Percentiles rank a stretch among this genome's conserved stretches.
These are phyloP conservation scores for Yponomeuta cagnagella DNA, from an alignment of 2,888 invertebrate genomes.

Conservation along the genomic window DNA sequence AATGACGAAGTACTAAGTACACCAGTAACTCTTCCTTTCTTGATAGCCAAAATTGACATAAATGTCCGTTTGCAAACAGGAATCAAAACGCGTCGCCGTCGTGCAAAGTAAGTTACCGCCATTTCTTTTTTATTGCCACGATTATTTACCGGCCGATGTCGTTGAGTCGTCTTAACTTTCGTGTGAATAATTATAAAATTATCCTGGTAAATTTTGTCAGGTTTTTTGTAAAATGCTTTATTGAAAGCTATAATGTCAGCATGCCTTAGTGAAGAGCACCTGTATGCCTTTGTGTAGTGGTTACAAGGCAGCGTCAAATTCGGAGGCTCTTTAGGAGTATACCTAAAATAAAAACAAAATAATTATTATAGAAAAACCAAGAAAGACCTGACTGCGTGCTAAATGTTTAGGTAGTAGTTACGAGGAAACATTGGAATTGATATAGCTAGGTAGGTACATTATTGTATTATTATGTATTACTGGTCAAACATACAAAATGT, in stretches of 20 bases:
- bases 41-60: conserved; percentile 23
- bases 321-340: not conserved
- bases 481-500: no score
- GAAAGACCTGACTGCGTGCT: no score
- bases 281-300: conserved; percentile 16
- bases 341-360: no score
- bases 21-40: conserved; percentile 24
- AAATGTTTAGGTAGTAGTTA: no score
- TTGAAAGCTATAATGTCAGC: conserved; percentile 21
- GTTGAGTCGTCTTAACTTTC: conserved; percentile 17
- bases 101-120: conserved; percentile 20
- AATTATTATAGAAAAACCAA: no score
- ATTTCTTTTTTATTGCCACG: conserved; percentile 21
- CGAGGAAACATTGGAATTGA: no score
- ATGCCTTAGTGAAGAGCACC: conserved; percentile 22
- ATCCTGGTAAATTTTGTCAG: conserved; percentile 22
- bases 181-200: conserved; percentile 23
- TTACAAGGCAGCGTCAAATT: not conserved
- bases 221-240: conserved; percentile 14
- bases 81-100: conserved; percentile 21
- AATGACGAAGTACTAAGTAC: conserved; percentile 21
- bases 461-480: no score
- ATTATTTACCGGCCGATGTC: conserved; percentile 20
- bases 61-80: conserved; percentile 24
- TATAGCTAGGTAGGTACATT: no score